phyloP scores from a whole-genome alignment of 2,113 vertebrate genomes.

The Sylvia atricapilla region DNA sequence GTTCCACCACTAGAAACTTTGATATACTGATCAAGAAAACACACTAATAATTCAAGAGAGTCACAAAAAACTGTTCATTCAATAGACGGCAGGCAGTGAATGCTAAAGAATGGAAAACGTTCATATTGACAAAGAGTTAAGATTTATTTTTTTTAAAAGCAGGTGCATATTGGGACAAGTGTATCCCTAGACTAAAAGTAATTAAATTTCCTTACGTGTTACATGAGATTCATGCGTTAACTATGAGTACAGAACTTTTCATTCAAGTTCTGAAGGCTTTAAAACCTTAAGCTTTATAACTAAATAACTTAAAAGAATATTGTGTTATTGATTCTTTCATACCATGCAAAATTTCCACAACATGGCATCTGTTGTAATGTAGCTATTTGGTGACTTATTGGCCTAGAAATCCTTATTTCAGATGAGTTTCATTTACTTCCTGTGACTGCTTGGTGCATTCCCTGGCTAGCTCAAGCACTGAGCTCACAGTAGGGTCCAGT shows the following conservation, averaged over 20 bases:
- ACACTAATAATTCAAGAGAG: neutral
- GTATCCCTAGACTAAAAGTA: neutral
- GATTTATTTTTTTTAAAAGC: neutral
- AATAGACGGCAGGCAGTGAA: neutral
- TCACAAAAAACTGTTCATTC: neutral
- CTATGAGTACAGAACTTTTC: neutral
- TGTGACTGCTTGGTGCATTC: no score
- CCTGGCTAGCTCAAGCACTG: no score
- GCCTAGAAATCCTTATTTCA: neutral
- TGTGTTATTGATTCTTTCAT: neutral
- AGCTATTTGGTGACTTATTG: neutral
- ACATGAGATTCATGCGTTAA: neutral
- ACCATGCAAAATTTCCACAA: neutral
- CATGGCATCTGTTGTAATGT: neutral
- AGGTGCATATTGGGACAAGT: neutral
- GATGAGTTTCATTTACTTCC: neutral
- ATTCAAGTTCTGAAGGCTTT: neutral
- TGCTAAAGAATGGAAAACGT: neutral
- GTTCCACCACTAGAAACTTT: neutral
- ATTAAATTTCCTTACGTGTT: neutral
- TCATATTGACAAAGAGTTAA: neutral
- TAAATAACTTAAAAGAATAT: neutral
- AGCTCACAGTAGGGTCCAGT: no score
- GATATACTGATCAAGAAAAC: neutral
- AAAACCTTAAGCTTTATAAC: neutral